These are phyloP conservation scores for Nothocercus julius DNA, from an alignment of 2,113 vertebrate genomes.

Conservation along the genomic window DNA sequence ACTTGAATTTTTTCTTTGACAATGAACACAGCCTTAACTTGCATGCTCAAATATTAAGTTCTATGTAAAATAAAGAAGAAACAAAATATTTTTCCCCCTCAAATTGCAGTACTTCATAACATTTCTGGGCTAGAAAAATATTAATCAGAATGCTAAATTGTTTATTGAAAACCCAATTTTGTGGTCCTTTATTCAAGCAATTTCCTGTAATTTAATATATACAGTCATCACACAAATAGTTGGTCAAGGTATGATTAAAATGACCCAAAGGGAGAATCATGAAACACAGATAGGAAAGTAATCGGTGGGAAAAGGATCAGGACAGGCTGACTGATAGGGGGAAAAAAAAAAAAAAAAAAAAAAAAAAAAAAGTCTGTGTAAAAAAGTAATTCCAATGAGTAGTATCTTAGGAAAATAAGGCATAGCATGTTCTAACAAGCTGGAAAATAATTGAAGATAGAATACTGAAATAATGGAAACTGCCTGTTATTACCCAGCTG, in stretches of 20 bases:
- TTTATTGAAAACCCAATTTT: background rate
- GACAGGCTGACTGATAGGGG: rapidly evolving
- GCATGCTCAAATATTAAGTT: background rate
- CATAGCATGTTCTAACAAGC: background rate
- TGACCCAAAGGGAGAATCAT: background rate
- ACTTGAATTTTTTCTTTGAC: background rate
- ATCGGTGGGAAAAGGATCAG: background rate
- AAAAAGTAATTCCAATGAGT: background rate
- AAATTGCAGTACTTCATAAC: background rate
- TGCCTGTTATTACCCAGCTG: background rate
- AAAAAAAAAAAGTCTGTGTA: background rate
- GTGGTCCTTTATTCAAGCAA: background rate
- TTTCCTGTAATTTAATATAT: background rate
- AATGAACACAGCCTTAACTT: background rate
- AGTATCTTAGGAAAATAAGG: background rate
- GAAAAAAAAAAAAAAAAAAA: too few species aligned
- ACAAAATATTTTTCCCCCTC: background rate
- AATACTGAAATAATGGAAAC: background rate
- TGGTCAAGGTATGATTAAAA: background rate
- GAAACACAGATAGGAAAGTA: background rate
- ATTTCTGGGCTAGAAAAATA: background rate
- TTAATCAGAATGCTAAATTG: background rate
- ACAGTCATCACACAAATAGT: background rate
- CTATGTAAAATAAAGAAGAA: background rate
- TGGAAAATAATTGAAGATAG: background rate